phyloP scores from a whole-genome alignment of 2,113 vertebrate genomes.

The Pardalotus punctatus region DNA sequence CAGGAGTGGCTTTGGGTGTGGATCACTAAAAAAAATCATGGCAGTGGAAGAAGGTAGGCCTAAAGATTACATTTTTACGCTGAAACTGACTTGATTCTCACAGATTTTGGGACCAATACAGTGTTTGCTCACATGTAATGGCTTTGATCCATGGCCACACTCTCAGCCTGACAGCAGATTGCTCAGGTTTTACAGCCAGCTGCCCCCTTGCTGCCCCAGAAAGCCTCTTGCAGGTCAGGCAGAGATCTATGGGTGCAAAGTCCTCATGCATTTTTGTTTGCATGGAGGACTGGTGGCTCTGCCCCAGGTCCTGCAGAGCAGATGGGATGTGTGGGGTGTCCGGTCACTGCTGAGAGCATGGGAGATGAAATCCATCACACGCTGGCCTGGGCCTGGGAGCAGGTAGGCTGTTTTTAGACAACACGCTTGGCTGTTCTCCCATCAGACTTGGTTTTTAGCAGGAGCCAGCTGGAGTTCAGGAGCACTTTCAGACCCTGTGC shows the following conservation, averaged over 20 bases:
- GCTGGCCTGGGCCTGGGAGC: background rate
- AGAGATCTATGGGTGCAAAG: background rate
- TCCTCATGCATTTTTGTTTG: fast-evolving
- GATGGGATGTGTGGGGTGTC: background rate
- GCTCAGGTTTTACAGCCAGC: background rate
- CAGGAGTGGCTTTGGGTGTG: background rate
- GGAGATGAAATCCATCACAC: background rate
- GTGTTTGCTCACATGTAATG: background rate
- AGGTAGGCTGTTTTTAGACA: background rate
- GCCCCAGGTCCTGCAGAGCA: background rate
- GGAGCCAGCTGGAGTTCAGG: background rate
- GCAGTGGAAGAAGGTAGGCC: background rate
- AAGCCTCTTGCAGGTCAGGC: background rate
- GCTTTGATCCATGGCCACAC: background rate
- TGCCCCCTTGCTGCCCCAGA: fast-evolving
- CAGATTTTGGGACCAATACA: background rate
- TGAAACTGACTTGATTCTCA: background rate
- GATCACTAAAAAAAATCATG: background rate
- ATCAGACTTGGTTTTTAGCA: background rate
- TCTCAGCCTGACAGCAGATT: background rate
- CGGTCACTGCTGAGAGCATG: background rate
- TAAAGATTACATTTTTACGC: background rate
- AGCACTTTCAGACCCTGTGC: background rate
- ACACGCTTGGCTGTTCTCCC: background rate
- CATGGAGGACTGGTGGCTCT: background rate